Base-by-base conservation (phyloP, 2,113 vertebrate species). In the Perognathus longimembris region DNA sequence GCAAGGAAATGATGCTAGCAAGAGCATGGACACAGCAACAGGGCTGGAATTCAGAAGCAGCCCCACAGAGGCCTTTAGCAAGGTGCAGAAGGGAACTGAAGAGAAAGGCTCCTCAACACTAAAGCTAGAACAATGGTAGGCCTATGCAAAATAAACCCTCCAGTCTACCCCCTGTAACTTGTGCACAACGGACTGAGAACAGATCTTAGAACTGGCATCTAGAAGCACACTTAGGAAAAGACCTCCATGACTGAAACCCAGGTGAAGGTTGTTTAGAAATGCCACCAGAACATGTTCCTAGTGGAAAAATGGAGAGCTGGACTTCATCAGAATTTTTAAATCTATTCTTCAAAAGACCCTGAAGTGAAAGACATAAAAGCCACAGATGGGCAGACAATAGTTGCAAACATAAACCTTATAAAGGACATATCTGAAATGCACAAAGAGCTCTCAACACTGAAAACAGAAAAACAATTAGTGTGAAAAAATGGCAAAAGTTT, bases 181-280 rank as follows among this genome's bases (percentile, higher is more conserved):
- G 0, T 1, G 1, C 5, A 21, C 3, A 3, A 6, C 45, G 12
- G 45, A 12, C n/a, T 6, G 3, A 12, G 36, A 32, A 26, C 21
- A 50, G 36, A 10, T 7, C 59, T 11, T 32, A n/a, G 69, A 20
- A 32, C 30, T 5, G 10, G 11, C 78, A 38, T 45, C 24, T 1
- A 12, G 21, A 15, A 40, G 26, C 26, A 30, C 5, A 22, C 1
- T 7, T 5, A 59, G 18, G 22, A 50, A 15, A 14, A 50, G 8
- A 38, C 12, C 38, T 85, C 0, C 5, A 30, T 34, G 50, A 45
- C 17, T 59, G 42, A 24, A 28, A n/a, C 7, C 20, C n/a, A 69
- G 74, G 63, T 30, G 30, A 45, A 78, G 69, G 32, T 32, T 42
- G 81, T 90, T 73, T 64, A 91, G 80, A 79, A 89, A 61, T 45